phyloP scores from a whole-genome alignment of 2,888 invertebrate species.

The Cataglyphis cursor region DNA sequence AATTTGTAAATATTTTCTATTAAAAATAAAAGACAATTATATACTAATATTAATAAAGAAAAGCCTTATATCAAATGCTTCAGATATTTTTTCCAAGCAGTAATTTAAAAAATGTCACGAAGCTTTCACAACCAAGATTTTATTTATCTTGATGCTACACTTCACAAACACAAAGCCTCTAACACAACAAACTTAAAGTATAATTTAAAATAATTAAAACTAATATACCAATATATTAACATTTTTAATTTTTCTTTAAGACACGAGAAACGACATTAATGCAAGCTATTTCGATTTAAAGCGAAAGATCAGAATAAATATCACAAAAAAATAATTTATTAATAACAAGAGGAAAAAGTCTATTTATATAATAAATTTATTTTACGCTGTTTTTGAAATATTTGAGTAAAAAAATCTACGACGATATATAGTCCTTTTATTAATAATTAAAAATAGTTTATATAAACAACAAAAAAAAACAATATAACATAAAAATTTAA shows the following conservation, averaged over 20 bases:
- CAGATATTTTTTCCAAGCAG: slow-evolving; percentile 13
- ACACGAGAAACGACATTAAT: not conserved
- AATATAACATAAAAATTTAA: not conserved
- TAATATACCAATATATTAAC: not conserved
- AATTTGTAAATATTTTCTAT: not conserved
- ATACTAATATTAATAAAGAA: not conserved
- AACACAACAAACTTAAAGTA: not conserved
- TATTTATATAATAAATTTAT: no score
- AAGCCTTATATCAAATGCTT: not conserved
- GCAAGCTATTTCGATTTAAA: not conserved
- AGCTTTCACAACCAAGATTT: not conserved
- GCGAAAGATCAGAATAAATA: not conserved
- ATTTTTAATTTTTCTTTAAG: not conserved
- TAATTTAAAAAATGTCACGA: slow-evolving; percentile 3
- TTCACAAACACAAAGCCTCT: not conserved
- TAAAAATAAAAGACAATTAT: no score
- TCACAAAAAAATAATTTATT: not conserved
- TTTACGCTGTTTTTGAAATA: not conserved
- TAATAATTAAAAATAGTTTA: not conserved
- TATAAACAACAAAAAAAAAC: not conserved
- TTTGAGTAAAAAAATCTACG: not conserved
- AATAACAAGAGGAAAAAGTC: not conserved
- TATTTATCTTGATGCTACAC: slow-evolving; percentile 8
- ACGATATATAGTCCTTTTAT: not conserved
- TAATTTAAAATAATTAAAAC: not conserved